Conservation (phyloP, 2,797 vertebrate genomes). For the Numenius phaeopus region DNA sequence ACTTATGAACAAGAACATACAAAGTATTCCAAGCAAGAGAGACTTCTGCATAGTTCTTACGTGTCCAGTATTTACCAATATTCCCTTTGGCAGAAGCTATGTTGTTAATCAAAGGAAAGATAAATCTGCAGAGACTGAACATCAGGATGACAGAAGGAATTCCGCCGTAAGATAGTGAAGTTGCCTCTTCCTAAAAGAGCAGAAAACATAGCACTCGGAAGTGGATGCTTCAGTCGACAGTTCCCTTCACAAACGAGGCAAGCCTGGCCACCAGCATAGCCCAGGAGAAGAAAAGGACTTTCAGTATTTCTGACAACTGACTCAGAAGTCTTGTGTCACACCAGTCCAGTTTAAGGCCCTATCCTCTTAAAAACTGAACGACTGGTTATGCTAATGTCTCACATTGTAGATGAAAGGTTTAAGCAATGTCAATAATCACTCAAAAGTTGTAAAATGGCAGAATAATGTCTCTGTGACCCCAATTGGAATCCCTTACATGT, state of each 20-base stretch:
- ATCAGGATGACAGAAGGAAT: neutral
- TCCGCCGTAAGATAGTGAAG: neutral
- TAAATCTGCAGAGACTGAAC: neutral
- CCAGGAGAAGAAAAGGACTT: neutral
- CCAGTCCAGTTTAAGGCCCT: neutral
- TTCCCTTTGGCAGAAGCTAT: neutral
- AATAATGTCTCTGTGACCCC: neutral
- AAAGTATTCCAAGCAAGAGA: neutral
- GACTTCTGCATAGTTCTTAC: neutral
- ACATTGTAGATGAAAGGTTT: neutral
- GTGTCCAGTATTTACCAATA: neutral
- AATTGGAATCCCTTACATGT: accelerated
- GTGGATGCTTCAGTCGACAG: neutral
- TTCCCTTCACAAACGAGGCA: neutral
- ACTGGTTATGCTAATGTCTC: neutral
- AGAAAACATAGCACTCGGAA: neutral
- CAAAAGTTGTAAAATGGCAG: neutral
- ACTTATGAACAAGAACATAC: neutral
- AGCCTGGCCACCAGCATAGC: neutral
- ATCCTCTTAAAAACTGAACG: neutral
- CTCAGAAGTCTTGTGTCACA: neutral
- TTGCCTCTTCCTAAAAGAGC: neutral
- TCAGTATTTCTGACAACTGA: neutral
- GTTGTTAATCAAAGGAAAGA: neutral
- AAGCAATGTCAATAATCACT: neutral